Evolutionary conservation across 2,113 vertebrate species (phyloP), one percentile per base, ranked within the genome.

Genomic region (Symphodus melops): DNA sequence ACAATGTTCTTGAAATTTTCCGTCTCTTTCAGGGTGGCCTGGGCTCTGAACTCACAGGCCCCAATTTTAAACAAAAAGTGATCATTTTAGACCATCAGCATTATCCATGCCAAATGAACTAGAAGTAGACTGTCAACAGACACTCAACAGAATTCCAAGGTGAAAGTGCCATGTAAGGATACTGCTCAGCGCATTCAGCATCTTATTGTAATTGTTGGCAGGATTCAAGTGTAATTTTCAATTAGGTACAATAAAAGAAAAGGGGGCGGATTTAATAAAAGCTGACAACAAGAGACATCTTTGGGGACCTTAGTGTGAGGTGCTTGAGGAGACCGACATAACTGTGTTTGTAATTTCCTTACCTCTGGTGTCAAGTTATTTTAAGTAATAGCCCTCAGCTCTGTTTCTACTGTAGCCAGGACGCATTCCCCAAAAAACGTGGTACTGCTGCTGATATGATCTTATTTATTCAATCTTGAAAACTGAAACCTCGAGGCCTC

Each of bases 161-260:
- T 68, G 44, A 57, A 82, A 68, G 77, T 82, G 78, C 86, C 25
- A 56, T 79, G 72, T 68, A 70, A 66, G 67, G 81, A 90, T 85
- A 86, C 83, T 79, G 59, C 79, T 89, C 87, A 76, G 69, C 75
- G 75, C 87, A 86, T 94, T 89, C 75, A 94, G 83, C 87, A 90
- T 93, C 92, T 93, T 91, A 75, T 65, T 93, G 90, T 93, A 83
- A 91, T 82, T 80, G 87, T 94, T 96, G 94, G 93, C 93, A 88
- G 75, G 74, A 82, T 71, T 62, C 56, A 68, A 60, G 66, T 81
- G 91, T 88, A 88, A 90, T 93, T 94, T 95, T 94, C 92, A 94
- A 91, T 93, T 94, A 94, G 89, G 82, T 81, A 87, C 72, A 17
- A 37, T 17, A 9, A 57, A 65, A 77, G 3, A 33, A 82, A 68